These are phyloP conservation scores for Stegana nigrithorax DNA, from an alignment of 2,888 invertebrate species.

Conservation along the genomic window DNA sequence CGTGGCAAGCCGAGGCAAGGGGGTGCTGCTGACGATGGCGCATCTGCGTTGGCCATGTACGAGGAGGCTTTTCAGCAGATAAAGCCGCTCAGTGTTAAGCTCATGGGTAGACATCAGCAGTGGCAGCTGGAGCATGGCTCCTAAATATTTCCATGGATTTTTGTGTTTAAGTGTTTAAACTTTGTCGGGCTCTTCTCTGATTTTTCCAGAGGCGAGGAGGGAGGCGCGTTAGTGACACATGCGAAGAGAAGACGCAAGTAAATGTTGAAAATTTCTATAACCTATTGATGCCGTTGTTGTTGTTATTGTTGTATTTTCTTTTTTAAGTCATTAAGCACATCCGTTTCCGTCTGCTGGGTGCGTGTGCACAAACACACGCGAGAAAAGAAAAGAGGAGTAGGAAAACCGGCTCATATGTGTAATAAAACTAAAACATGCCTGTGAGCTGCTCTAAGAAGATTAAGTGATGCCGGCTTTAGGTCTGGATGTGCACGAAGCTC, in stretches of 20 bases:
- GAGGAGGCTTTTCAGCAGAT: conserved; percentile 60
- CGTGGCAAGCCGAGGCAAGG: background rate
- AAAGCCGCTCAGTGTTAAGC: conserved; percentile 71
- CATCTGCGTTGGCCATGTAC: conserved; percentile 20
- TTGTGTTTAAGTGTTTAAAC: no score
- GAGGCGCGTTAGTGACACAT: no score
- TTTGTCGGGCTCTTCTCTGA: no score
- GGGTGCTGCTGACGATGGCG: no score
- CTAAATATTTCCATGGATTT: no score
- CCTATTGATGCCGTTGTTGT: background rate
- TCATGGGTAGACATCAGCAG: conserved; percentile 72
- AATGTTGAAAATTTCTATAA: background rate
- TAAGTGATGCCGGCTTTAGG: background rate
- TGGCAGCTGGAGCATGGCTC: conserved; percentile 76
- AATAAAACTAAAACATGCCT: background rate
- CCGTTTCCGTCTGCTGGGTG: background rate
- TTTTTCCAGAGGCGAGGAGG: no score
- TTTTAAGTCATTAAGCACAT: background rate
- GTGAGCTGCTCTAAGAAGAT: background rate
- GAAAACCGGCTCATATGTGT: background rate
- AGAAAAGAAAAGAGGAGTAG: no score
- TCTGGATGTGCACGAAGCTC: no score
- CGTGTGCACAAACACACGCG: background rate
- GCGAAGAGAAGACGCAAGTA: no score
- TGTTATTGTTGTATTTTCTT: no score